Evolutionary conservation across 2,888 invertebrate species (phyloP).

Genomic region (Eupithecia dodoneata): DNA sequence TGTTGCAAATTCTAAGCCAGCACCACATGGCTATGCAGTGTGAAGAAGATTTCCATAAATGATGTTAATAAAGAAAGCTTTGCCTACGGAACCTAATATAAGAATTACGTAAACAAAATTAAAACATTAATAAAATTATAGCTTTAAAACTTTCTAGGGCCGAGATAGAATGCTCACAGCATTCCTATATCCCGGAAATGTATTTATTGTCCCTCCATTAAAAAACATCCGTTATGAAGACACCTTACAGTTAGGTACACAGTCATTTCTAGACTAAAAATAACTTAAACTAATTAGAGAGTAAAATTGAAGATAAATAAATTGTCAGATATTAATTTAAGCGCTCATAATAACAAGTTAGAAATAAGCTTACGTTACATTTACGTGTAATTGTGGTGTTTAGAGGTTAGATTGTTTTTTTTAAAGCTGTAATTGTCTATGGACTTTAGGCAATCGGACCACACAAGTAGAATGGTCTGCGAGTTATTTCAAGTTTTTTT

Average conservation of each 20-base stretch:
- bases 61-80: too few relatives aligned
- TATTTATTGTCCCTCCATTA: not conserved
- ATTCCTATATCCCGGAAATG: not conserved
- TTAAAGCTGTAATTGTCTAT: constrained; percentile 40
- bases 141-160: not conserved
- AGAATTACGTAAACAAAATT: too few relatives aligned
- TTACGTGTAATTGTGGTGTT: constrained; percentile 43
- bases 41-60: too few relatives aligned
- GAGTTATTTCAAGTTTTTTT: not conserved
- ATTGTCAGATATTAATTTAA: constrained; percentile 37
- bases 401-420: constrained; percentile 34
- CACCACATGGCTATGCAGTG: too few relatives aligned
- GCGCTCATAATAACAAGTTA: constrained; percentile 44
- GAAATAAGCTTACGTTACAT: constrained; percentile 37
- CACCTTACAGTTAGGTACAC: constrained; percentile 9
- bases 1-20: too few relatives aligned
- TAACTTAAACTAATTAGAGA: constrained; percentile 32
- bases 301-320: constrained; percentile 39
- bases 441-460: constrained; percentile 41
- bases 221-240: not conserved
- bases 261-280: constrained; percentile 26
- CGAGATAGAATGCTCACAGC: not conserved
- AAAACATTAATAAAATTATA: too few relatives aligned
- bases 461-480: constrained; percentile 35
- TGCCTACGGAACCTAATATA: too few relatives aligned